Evolutionary conservation across 2,113 vertebrate species (phyloP).

Genomic region (Ammodytes dubius): DNA sequence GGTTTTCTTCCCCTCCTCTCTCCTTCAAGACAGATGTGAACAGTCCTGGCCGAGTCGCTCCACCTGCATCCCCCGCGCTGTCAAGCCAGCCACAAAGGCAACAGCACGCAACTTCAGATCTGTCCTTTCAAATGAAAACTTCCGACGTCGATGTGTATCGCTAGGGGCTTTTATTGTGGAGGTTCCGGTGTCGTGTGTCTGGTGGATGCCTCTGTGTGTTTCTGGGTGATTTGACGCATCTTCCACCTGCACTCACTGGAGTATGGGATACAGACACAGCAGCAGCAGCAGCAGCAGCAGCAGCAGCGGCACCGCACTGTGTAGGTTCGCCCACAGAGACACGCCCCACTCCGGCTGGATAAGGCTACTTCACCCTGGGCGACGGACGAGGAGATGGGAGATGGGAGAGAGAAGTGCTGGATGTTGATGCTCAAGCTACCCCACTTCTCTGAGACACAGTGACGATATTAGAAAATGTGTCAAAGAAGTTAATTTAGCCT

Average conservation of each 20-base stretch:
- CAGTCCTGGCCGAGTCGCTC: constrained; percentile 77
- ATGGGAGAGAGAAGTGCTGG: neutral
- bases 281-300: constrained; percentile 51
- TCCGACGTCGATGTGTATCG: rapidly evolving
- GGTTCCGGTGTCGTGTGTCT: neutral
- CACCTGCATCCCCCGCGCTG: constrained; percentile 78
- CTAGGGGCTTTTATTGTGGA: constrained; percentile 59
- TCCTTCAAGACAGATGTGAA: constrained; percentile 82
- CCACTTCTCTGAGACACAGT: neutral
- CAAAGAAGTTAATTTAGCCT: neutral
- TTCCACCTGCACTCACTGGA: constrained; percentile 62
- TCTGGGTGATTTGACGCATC: constrained; percentile 46
- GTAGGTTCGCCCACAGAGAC: constrained; percentile 65
- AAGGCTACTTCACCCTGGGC: constrained; percentile 60
- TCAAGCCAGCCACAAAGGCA: constrained; percentile 37
- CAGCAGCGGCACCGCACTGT: constrained; percentile 70
- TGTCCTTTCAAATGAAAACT: constrained; percentile 61
- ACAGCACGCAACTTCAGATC: neutral
- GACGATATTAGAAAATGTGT: neutral
- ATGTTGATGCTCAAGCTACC: neutral
- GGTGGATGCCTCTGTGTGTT: neutral
- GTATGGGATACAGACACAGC: constrained; percentile 46
- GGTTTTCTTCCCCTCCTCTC: constrained; percentile 65
- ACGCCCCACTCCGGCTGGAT: constrained; percentile 71
- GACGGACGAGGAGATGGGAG: neutral